Evolutionary conservation across 1,140 invertebrate genomes (phyloP).

Genomic region (Tetramorium parvispinum): DNA sequence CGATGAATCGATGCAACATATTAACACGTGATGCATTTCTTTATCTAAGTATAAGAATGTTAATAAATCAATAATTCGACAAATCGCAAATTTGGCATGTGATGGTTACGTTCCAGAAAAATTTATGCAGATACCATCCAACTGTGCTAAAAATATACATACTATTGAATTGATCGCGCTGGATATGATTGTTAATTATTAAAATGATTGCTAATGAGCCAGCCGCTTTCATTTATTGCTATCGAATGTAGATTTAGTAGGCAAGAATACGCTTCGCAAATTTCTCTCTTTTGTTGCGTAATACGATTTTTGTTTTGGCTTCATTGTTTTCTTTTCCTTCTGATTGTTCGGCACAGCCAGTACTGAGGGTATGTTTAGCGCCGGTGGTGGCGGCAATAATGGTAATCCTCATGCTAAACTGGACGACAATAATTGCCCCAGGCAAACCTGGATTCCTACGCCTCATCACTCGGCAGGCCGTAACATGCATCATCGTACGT

Average conservation of each 20-base stretch:
- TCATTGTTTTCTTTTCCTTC: constrained; percentile 80
- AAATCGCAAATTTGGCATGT: constrained; percentile 26
- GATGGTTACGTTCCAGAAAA: constrained; percentile 17
- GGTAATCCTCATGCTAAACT: constrained; percentile 83
- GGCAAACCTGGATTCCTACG: constrained; percentile 85
- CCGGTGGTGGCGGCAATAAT: constrained; percentile 80
- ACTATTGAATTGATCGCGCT: neutral
- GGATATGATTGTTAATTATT: constrained; percentile 46
- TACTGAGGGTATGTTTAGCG: constrained; percentile 84
- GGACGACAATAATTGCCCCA: constrained; percentile 84
- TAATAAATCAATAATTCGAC: constrained; percentile 6
- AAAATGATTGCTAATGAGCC: constrained; percentile 33
- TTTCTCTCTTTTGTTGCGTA: constrained; percentile 67
- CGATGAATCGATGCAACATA: neutral
- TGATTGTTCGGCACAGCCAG: constrained; percentile 82
- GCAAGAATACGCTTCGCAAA: constrained; percentile 59
- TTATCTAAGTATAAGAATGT: constrained; percentile 24
- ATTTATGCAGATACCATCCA: constrained; percentile 14
- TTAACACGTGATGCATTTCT: neutral
- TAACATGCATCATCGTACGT: constrained; percentile 85
- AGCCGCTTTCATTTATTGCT: constrained; percentile 46
- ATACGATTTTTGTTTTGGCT: constrained; percentile 74
- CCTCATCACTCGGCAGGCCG: constrained; percentile 83
- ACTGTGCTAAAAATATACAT: constrained; percentile 43
- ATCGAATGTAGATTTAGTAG: constrained; percentile 46